Conservation (phyloP, 2,113 vertebrate genomes). For the Agelaius tricolor region DNA sequence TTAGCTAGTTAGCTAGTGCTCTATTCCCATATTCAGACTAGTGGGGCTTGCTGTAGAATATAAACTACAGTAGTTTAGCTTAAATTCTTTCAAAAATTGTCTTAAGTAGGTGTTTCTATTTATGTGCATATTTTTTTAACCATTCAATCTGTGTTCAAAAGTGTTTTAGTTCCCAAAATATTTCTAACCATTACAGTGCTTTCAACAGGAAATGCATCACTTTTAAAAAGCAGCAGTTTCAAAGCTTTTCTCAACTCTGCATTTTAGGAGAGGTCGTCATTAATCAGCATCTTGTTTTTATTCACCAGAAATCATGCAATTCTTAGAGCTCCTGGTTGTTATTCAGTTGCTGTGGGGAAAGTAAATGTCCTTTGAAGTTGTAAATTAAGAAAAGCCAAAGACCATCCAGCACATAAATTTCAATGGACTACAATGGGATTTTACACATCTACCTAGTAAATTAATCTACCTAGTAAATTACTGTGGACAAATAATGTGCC, state of each 20-base stretch:
- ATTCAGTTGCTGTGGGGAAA: not conserved
- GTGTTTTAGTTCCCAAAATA: not conserved
- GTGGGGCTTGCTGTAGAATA: not conserved
- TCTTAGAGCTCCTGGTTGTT: not conserved
- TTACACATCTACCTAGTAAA: constrained; percentile 37
- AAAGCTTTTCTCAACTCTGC: not conserved
- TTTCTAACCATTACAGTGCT: not conserved
- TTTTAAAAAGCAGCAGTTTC: not conserved
- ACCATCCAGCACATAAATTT: constrained; percentile 18
- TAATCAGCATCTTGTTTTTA: constrained; percentile 14
- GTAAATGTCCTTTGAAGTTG: not conserved
- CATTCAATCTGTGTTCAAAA: not conserved
- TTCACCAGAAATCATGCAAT: not conserved
- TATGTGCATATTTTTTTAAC: not conserved
- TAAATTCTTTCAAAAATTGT: not conserved
- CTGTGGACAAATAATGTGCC: constrained; percentile 14
- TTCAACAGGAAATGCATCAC: not conserved
- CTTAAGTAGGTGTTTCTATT: not conserved
- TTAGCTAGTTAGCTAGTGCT: not conserved
- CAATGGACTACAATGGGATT: constrained; percentile 25
- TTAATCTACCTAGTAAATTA: constrained; percentile 30
- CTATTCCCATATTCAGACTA: not conserved
- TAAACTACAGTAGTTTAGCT: not conserved
- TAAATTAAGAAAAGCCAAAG: constrained; percentile 13
- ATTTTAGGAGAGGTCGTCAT: not conserved